Percentiles rank a stretch among this genome's conserved stretches.
These are phyloP conservation scores for Glaucidium brasilianum DNA, from an alignment of 2,113 vertebrate species.

Conservation along the genomic window DNA sequence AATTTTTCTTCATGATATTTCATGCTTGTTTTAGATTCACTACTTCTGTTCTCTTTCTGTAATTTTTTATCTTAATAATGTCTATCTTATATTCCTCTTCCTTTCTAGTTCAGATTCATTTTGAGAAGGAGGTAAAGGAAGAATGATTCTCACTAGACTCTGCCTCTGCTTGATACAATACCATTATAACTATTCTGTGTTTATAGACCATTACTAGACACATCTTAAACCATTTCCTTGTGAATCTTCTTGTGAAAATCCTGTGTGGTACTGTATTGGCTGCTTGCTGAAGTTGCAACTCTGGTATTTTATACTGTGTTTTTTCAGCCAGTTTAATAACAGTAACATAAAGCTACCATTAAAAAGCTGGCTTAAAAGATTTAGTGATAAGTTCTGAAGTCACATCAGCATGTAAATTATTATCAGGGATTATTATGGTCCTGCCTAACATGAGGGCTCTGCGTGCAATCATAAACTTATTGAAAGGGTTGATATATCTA, in stretches of 20 bases:
- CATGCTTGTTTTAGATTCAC: neutral
- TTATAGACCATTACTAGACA: neutral
- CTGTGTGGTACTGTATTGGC: neutral
- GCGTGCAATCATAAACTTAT: neutral
- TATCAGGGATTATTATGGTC: neutral
- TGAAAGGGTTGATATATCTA: neutral
- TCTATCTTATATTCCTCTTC: neutral
- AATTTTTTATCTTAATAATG: neutral
- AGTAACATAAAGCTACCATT: neutral
- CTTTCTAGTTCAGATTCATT: neutral
- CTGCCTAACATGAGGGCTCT: neutral
- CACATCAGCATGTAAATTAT: neutral
- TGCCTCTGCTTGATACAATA: neutral
- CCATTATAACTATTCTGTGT: neutral
- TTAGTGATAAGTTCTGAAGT: neutral
- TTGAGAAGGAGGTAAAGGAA: neutral
- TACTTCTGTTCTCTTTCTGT: neutral
- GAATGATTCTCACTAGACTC: neutral
- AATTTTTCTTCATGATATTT: neutral
- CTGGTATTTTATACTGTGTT: neutral
- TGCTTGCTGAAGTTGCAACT: neutral
- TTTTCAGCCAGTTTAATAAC: neutral
- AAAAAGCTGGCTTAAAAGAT: neutral
- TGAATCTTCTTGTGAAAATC: neutral
- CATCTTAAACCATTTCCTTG: neutral